These are phyloP conservation scores for Enteromius treurensis DNA, from an alignment of 2,797 vertebrate genomes.

Conservation along the genomic window DNA sequence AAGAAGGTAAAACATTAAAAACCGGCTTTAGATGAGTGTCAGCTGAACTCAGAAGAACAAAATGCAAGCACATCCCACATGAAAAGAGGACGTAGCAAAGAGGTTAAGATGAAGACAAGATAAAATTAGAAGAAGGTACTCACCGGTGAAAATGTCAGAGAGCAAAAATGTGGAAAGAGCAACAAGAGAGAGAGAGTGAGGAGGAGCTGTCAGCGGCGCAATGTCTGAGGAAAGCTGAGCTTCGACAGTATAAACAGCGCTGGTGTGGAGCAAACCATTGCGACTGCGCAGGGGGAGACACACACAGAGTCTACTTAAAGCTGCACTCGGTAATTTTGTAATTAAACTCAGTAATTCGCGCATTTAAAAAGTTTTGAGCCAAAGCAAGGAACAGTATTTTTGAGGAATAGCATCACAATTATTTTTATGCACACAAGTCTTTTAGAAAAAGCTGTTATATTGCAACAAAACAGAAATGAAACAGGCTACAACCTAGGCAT, in stretches of 20 bases:
- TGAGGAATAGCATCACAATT: neutral
- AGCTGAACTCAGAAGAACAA: conserved; percentile 40
- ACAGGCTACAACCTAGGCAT: neutral
- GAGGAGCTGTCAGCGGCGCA: conserved; percentile 27
- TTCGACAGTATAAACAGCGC: conserved; percentile 34
- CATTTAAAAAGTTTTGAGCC: neutral
- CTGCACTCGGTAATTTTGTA: neutral
- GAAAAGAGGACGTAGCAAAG: conserved; percentile 49
- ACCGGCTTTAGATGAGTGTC: neutral
- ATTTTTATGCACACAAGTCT: neutral
- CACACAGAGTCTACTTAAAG: neutral
- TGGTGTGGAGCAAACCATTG: conserved; percentile 58
- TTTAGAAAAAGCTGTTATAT: neutral
- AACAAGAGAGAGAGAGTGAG: conserved; percentile 44
- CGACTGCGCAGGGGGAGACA: conserved; percentile 14
- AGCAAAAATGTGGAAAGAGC: conserved; percentile 60
- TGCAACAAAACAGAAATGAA: neutral
- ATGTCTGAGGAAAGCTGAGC: conserved; percentile 27
- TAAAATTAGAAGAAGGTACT: conserved; percentile 58
- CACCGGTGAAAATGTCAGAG: conserved; percentile 63
- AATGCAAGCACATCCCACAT: conserved; percentile 37
- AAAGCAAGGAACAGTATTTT: neutral
- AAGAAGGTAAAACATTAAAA: conserved; percentile 34
- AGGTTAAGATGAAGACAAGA: conserved; percentile 53
- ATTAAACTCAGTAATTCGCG: neutral